Evolutionary conservation across 2,797 vertebrate genomes (phyloP).

Genomic region (Enteromius paludinosus): DNA sequence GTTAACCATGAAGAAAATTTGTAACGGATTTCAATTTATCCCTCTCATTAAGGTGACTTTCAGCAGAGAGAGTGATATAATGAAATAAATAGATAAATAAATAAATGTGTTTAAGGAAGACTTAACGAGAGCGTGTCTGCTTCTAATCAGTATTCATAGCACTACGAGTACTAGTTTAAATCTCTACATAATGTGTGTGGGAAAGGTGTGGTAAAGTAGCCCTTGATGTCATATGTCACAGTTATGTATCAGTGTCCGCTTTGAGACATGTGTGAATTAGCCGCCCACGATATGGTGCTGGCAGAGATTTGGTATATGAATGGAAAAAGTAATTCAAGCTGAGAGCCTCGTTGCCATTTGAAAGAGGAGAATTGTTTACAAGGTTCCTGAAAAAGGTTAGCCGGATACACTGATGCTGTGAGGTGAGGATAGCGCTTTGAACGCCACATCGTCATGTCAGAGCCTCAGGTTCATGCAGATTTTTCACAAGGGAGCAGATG

Average conservation of each 20-base stretch:
- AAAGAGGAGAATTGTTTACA: slow-evolving; percentile 48
- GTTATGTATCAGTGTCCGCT: slow-evolving; percentile 25
- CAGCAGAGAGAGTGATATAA: not conserved
- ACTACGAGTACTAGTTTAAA: slow-evolving; percentile 4
- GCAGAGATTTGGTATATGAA: slow-evolving; percentile 48
- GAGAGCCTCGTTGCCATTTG: slow-evolving; percentile 30
- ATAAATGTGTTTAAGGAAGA: not conserved
- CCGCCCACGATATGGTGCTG: slow-evolving; percentile 2
- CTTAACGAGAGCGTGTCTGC: not conserved
- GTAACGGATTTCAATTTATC: slow-evolving; percentile 35
- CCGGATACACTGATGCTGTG: not conserved
- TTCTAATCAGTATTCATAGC: slow-evolving; percentile 13
- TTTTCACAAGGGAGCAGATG: not conserved
- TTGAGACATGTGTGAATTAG: slow-evolving; percentile 12
- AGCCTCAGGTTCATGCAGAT: not conserved
- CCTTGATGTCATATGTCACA: slow-evolving; percentile 6
- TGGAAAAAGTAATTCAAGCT: slow-evolving; percentile 49
- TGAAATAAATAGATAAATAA: slow-evolving; percentile 27
- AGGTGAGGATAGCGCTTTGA: not conserved
- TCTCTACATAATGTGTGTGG: not conserved
- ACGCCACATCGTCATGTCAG: not conserved
- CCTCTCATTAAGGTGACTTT: slow-evolving; percentile 31
- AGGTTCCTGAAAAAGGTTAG: slow-evolving; percentile 14
- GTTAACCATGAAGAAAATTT: slow-evolving; percentile 39
- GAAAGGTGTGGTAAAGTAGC: slow-evolving; percentile 7